Evolutionary conservation across 2,113 vertebrate genomes (phyloP).

Genomic region (Percina caprodes): DNA sequence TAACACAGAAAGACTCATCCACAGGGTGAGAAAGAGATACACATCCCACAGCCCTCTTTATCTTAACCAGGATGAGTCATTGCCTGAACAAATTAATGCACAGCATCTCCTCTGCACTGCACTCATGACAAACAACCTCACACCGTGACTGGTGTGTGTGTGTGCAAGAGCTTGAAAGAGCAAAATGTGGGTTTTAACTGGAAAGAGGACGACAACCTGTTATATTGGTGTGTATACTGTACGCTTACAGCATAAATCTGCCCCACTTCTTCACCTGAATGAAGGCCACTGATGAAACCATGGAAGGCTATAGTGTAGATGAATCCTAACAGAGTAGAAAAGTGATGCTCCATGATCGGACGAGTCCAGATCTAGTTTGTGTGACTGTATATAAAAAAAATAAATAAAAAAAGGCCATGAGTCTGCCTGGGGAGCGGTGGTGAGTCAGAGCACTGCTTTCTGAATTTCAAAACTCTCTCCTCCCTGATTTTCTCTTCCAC

Average conservation of each 20-base stretch:
- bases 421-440: slow-evolving; percentile 50
- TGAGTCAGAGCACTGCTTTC: slow-evolving; percentile 64
- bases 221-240: slow-evolving; percentile 9
- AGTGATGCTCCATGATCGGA: not conserved
- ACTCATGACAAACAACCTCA: slow-evolving; percentile 64
- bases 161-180: slow-evolving; percentile 63
- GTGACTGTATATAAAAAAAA: slow-evolving; percentile 52
- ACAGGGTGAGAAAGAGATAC: slow-evolving; percentile 35
- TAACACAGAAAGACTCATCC: slow-evolving; percentile 37
- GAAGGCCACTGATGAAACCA: not conserved
- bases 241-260: slow-evolving; percentile 14
- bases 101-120: slow-evolving; percentile 68
- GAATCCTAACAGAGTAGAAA: not conserved
- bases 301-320: not conserved
- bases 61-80: slow-evolving; percentile 75
- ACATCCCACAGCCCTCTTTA: slow-evolving; percentile 56
- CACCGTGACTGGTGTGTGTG: slow-evolving; percentile 41
- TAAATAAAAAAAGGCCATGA: slow-evolving; percentile 48
- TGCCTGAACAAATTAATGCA: slow-evolving; percentile 70
- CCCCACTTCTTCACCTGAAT: slow-evolving; percentile 11
- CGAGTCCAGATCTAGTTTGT: slow-evolving; percentile 21
- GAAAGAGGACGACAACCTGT: slow-evolving; percentile 37
- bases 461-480: slow-evolving; percentile 63
- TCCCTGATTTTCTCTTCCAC: slow-evolving; percentile 18
- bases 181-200: slow-evolving; percentile 61